Evolutionary conservation across 1,140 invertebrate genomes (phyloP), one percentile per base, ranked within the genome.

Genomic region (Pararge aegeria): DNA sequence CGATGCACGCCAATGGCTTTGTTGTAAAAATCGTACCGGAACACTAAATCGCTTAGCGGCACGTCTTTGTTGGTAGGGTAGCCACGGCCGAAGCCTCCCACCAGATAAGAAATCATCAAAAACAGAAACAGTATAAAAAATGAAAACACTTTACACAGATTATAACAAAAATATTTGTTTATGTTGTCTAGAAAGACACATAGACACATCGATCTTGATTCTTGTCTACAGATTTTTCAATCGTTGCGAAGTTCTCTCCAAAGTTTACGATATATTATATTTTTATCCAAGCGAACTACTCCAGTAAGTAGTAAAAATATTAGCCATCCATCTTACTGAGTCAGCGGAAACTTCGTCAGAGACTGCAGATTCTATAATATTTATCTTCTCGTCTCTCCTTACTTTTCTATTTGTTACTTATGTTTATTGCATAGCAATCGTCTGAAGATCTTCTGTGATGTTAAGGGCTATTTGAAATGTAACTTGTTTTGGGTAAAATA

Each of bases 201-300:
- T 18, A 40, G 38, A 40, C 38, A 15, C 38, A 40, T 40, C 38
- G 6, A 40, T 40, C 38, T 40, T 40, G 38, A 3, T 2, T 40
- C 38, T 40, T 40, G 38, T 40, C 38, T 18, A 40, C 38, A 5
- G 13, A 18, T 40, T 40, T 40, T 40, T 40, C 38, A 40, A 40
- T 40, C 38, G 38, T 5, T 40, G 38, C 38, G 16, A 16, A 40
- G 13, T 18, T 40, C 13, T 40, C 1, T 18, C 6, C 13, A 2
- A 40, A 40, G 4, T 40, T 40, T 40, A 16, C 37, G 38, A 16
- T 40, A 40, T 40, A 40, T 40, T 16, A 10, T 37, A 37, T 13
- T 24, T 24, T 24, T 24, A 24, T 24, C 24, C 7, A 9, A 3
- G 16, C 15, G 16, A 16, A 18, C 38, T 5, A 40, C 38, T 16